Evolutionary conservation across 2,888 invertebrate species (phyloP), one percentile per base, ranked within the genome.

Genomic region (Thalpophila matura): DNA sequence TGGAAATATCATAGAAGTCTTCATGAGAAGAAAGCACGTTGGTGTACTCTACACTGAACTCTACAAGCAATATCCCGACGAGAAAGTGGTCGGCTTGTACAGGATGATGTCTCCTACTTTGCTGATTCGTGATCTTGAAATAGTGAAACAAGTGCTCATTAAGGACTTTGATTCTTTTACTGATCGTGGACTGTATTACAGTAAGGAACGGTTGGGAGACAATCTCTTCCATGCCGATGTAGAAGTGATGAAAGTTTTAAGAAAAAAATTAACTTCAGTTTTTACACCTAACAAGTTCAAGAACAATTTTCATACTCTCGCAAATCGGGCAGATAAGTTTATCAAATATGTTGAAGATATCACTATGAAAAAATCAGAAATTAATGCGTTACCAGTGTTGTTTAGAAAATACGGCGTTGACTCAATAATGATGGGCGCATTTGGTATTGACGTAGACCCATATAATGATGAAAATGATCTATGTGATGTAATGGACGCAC

Each of bases 151-250:
- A 40, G 79, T 91, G 22, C 63, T 90, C 5, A 80, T 89, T 6
- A 90, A 89, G 47, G 90, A 91, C 38, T 91, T 90, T 29, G 82
- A 86, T 6, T 45, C 29, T 0, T 91, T 91, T 38, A 65, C 82
- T 9, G 84, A 89, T 12, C 85, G 91, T 37, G 87, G 86, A 14
- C 24, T 85, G 7, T 78, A 81, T 24, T 84, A 84, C 29, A 84
- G 84, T 43, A 83, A 86, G 26, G 70, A 85, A 50, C 79, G 77
- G 4, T 46, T 91, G n/a, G 86, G 86, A 42, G 81, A 78, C 12
- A 90, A 90, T 50, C 61, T 91, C 2, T 90, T 91, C 33, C 86
- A 86, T 53, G 81, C 84, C 7, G 81, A 86, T 18, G 67, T 57
- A 2, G 79, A 80, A 0, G 79, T 79, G 1, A 90, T 89, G 91